Conservation (phyloP, 2,797 vertebrate genomes). For the Oreortyx pictus region DNA sequence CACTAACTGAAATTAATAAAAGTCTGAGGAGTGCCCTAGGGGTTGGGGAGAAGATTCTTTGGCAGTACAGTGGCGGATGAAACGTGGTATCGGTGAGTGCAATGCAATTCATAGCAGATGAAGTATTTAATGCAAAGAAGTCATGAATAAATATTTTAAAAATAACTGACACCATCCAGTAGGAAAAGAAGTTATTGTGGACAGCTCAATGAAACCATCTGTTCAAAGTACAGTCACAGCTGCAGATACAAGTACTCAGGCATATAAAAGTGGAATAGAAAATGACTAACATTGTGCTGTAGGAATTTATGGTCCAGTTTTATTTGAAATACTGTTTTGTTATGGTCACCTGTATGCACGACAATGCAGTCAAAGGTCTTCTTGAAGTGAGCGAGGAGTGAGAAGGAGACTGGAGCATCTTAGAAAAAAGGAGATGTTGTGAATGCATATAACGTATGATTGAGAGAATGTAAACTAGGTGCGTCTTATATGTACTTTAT, state of each 20-base stretch:
- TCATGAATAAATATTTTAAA: neutral
- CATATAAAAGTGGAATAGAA: slow-evolving; percentile 39
- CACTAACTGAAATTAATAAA: neutral
- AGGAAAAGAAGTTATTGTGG: slow-evolving; percentile 66
- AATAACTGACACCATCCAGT: neutral
- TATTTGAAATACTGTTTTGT: slow-evolving; percentile 30
- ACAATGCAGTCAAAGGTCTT: slow-evolving; percentile 4
- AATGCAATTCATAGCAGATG: slow-evolving; percentile 13
- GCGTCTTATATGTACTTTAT: slow-evolving; percentile 31
- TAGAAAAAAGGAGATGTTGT: neutral
- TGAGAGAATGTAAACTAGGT: slow-evolving; percentile 42
- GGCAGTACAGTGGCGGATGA: slow-evolving; percentile 23
- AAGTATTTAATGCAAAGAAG: neutral
- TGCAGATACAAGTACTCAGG: slow-evolving; percentile 13
- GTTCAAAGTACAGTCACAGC: slow-evolving; percentile 38
- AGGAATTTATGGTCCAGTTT: slow-evolving; percentile 10
- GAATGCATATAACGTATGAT: neutral
- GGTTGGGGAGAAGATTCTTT: neutral
- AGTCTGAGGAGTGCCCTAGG: neutral
- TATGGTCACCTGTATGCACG: neutral
- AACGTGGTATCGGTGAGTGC: slow-evolving; percentile 13
- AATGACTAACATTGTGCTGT: neutral
- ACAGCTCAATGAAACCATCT: slow-evolving; percentile 71
- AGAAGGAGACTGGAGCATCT: neutral
- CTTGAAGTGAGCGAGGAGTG: neutral